Percentiles rank a stretch among this genome's conserved stretches.
Conservation (phyloP, 2,113 vertebrate genomes). For the Bufo gargarizans region DNA sequence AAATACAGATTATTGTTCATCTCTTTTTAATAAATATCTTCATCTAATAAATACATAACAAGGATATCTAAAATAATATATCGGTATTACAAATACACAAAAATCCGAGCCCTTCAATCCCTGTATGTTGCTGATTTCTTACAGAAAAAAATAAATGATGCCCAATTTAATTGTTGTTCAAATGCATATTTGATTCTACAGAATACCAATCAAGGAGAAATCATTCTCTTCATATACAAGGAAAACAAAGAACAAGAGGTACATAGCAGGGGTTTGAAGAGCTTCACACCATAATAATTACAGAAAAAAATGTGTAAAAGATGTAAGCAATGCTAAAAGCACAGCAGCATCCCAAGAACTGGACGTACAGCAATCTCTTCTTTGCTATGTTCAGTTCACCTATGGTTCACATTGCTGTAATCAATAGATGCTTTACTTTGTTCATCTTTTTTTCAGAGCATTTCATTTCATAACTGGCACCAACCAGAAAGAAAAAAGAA, state of each 20-base stretch:
- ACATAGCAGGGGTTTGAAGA: background rate
- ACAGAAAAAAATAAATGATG: no score
- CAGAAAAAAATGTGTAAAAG: background rate
- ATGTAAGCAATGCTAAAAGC: slow-evolving; percentile 10
- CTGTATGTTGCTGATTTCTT: no score
- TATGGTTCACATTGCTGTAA: slow-evolving; percentile 8
- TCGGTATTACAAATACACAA: no score
- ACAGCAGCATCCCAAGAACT: background rate
- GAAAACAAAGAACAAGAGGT: background rate
- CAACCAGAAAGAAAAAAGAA: background rate
- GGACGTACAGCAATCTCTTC: background rate
- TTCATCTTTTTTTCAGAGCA: slow-evolving; percentile 5
- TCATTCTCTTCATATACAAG: background rate
- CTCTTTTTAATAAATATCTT: no score
- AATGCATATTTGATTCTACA: background rate
- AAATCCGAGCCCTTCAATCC: no score
- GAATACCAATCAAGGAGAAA: background rate
- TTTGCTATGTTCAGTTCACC: slow-evolving; percentile 26
- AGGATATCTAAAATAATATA: no score
- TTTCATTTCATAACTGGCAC: background rate
- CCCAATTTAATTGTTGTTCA: background rate
- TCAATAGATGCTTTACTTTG: slow-evolving; percentile 14
- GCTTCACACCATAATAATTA: background rate
- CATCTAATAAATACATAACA: no score
- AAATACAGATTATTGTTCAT: no score